phyloP scores from a whole-genome alignment of 1,140 invertebrate genomes.

The Lineus longissimus region DNA sequence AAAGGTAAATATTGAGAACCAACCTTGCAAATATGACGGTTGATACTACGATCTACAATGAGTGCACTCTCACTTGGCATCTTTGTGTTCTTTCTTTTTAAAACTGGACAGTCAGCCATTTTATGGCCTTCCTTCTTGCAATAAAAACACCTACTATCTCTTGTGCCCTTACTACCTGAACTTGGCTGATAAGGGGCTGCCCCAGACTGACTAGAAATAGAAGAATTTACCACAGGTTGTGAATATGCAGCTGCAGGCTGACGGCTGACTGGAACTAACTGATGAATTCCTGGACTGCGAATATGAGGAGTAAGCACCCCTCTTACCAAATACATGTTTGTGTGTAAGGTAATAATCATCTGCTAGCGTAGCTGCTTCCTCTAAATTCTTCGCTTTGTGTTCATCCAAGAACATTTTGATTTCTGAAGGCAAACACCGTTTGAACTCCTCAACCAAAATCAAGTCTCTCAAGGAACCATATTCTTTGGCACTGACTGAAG shows the following conservation, averaged over 20 bases:
- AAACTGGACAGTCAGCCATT: slow-evolving; percentile 1
- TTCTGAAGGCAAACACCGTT: slow-evolving; percentile 13
- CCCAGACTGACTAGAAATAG: no score
- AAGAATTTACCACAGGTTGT: no score
- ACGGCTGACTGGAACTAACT: not conserved
- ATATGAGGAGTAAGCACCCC: no score
- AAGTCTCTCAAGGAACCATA: slow-evolving; percentile 21
- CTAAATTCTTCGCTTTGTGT: slow-evolving; percentile 15
- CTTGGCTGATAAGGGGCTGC: no score
- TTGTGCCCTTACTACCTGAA: not conserved
- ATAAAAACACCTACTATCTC: not conserved
- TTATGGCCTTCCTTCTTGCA: slow-evolving; percentile 9
- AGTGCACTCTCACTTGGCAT: no score
- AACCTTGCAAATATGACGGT: no score
- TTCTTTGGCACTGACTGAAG: slow-evolving; percentile 12
- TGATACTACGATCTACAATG: no score
- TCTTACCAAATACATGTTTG: slow-evolving; percentile 8
- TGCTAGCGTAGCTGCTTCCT: slow-evolving; percentile 10
- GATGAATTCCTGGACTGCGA: no score
- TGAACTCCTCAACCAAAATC: slow-evolving; percentile 25
- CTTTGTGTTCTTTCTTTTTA: not conserved
- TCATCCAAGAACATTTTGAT: slow-evolving; percentile 18
- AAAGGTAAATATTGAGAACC: no score
- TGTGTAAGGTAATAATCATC: slow-evolving; percentile 21
- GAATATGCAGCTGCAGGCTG: no score